Percentiles rank a stretch among this genome's conserved stretches.
phyloP scores from a whole-genome alignment of 2,888 invertebrate species.

The Stramonita haemastoma region DNA sequence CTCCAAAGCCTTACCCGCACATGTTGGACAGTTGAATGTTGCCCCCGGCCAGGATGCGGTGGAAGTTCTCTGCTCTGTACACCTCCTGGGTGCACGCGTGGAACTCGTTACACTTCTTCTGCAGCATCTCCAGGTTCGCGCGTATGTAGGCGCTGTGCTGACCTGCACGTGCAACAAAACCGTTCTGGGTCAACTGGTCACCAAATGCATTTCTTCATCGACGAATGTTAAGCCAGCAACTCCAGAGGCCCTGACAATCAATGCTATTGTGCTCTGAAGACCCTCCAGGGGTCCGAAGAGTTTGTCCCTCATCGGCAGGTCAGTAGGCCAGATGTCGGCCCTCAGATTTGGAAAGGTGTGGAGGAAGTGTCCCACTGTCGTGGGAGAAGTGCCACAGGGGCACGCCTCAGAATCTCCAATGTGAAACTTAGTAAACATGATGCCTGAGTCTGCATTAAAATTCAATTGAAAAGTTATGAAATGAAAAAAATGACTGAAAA shows the following conservation, averaged over 20 bases:
- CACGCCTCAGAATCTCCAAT: no score
- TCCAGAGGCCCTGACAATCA: background rate
- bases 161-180: background rate
- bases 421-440: no score
- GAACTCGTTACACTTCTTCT: constrained; percentile 34
- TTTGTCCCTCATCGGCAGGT: no score
- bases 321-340: no score
- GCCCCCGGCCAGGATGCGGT: constrained; percentile 28
- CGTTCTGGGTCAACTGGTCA: background rate
- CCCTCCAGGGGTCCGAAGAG: no score
- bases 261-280: background rate
- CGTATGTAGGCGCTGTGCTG: constrained; percentile 25
- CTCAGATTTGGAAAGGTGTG: no score
- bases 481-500: no score
- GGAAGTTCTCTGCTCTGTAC: constrained; percentile 35
- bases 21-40: constrained; percentile 31
- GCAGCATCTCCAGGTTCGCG: constrained; percentile 18
- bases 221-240: background rate
- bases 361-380: no score
- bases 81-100: constrained; percentile 24
- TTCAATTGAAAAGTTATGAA: no score
- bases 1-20: constrained; percentile 30
- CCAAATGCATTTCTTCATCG: no score
- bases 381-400: no score
- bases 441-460: no score